These are phyloP conservation scores for Trilocha varians DNA, from an alignment of 2,888 invertebrate genomes.

Conservation along the genomic window DNA sequence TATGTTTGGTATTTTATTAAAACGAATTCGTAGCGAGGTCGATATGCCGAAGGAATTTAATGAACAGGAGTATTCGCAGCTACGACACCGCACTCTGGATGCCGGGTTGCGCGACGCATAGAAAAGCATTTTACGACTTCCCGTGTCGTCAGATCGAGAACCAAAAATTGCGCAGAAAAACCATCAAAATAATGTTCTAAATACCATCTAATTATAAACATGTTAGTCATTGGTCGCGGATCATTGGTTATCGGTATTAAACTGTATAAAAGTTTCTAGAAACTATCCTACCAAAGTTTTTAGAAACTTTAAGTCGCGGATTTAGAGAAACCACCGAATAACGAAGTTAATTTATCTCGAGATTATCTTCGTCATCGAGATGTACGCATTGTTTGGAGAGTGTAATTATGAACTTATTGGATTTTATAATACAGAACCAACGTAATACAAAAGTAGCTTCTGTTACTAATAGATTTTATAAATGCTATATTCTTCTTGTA, in stretches of 20 bases:
- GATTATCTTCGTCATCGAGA: constrained; percentile 3
- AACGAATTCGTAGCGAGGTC: constrained; percentile 15
- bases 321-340: constrained; percentile 1
- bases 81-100: constrained; percentile 22
- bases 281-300: background rate
- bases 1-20: constrained; percentile 14
- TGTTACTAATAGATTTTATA: too few relatives aligned
- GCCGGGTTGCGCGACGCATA: constrained; percentile 23
- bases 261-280: constrained; percentile 9
- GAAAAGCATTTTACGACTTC: constrained; percentile 53
- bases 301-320: constrained; percentile 2
- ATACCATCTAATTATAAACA: constrained; percentile 6
- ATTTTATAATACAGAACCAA: too few relatives aligned
- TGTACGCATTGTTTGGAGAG: constrained; percentile 3
- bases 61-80: constrained; percentile 25
- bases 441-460: too few relatives aligned
- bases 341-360: constrained; percentile 1
- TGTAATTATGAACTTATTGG: constrained; percentile 7
- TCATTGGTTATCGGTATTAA: constrained; percentile 13
- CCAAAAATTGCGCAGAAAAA: constrained; percentile 42
- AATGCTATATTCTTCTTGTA: too few relatives aligned
- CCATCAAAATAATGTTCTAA: constrained; percentile 43
- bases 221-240: constrained; percentile 14
- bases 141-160: constrained; percentile 43
- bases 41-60: constrained; percentile 22